Conservation (phyloP, 2,888 invertebrate species). For the Scaptomyza polygonia region DNA sequence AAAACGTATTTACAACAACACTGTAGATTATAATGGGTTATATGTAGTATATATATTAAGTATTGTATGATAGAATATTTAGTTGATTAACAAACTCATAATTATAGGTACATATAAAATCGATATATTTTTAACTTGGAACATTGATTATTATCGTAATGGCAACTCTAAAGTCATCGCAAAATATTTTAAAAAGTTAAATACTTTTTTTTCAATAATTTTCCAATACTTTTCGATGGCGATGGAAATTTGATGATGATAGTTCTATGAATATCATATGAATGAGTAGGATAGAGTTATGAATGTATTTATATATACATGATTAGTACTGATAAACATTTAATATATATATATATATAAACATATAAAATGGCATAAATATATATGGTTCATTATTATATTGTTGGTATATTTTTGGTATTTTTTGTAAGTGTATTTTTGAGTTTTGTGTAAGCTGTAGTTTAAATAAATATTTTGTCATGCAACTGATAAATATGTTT, state of each 20-base stretch:
- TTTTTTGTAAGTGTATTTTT: conserved; percentile 47
- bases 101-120: conserved; percentile 8
- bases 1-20: conserved; percentile 75
- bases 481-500: conserved; percentile 14
- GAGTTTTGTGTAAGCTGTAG: conserved; percentile 16
- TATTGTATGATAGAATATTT: conserved; percentile 27
- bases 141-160: conserved; percentile 5
- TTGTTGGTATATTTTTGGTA: conserved; percentile 74
- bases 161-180: conserved; percentile 49
- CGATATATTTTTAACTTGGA: conserved; percentile 7
- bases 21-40: conserved; percentile 38
- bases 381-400: conserved; percentile 20
- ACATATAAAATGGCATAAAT: too few species aligned
- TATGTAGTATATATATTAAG: conserved; percentile 11
- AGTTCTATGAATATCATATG: conserved; percentile 36
- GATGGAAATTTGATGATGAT: conserved; percentile 61
- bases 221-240: conserved; percentile 64
- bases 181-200: conserved; percentile 41
- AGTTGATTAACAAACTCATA: conserved; percentile 42
- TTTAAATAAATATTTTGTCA: conserved; percentile 11
- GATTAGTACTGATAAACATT: conserved; percentile 28
- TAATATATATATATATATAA: too few species aligned
- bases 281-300: conserved; percentile 24
- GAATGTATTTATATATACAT: conserved; percentile 37
- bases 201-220: conserved; percentile 20